Base-by-base conservation (phyloP, 2,113 vertebrate species). In the Leptodactylus fuscus region DNA sequence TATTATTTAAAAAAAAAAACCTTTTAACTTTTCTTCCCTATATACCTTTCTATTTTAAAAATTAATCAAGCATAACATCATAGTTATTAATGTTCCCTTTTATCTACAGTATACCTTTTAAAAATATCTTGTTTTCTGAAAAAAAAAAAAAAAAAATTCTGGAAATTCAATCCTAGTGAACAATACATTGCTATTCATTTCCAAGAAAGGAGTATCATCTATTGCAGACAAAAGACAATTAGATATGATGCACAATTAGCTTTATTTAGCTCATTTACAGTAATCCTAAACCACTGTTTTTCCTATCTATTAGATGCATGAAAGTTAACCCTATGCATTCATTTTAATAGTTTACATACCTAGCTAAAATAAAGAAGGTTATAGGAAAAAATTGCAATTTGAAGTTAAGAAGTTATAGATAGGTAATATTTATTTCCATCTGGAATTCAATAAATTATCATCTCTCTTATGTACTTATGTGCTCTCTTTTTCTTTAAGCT, bases 191-290 rank as follows among this genome's bases (percentile, higher is more conserved):
- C 70, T 75, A 62, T 62, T 83, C 71, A 83, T 83, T 83, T 75
- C 82, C 70, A 83, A 83, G 81, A 83, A 83, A 46, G 8, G 18
- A 60, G 81, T 75, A 83, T 75, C 69, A 83, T 62, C 38, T 76
- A 83, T 32, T 83, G 36, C 53, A 83, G 70, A 75, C 70, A 75
- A 83, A 83, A 83, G 81, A 48, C 71, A 83, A 75, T 75, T 75
- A 75, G 38, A 83, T 83, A 83, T 75, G 82, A 74, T 83, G 36
- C 70, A 62, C 53, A 83, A 65, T 83, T 83, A 75, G 24, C 82
- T 83, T 83, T 83, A 75, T 83, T 83, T 83, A 75, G 82, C 70
- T 83, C 70, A 76, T 75, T 83, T 83, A 83, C 82, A 15, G 71
- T 76, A 75, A 83, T 75, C 60, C 18, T 83, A 62, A 60, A 62